A percentile compares a stretch with the other conserved stretches of the same genome.
These are phyloP conservation scores for Parasteatoda tepidariorum DNA, from an alignment of 1,140 invertebrate genomes.

Conservation along the genomic window DNA sequence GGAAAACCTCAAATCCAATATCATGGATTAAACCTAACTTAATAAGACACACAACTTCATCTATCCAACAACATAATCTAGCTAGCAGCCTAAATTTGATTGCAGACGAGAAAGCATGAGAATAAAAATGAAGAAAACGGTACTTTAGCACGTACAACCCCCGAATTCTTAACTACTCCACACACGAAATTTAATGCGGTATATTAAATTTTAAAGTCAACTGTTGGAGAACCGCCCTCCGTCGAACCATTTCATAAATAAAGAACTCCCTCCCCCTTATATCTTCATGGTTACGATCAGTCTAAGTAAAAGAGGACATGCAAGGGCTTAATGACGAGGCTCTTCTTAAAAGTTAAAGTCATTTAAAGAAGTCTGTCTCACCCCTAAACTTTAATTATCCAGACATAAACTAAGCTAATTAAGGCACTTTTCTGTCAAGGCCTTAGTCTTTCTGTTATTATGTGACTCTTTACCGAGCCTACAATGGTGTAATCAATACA, in stretches of 20 bases:
- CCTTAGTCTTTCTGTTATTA: slow-evolving; percentile 9
- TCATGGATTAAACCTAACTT: no score
- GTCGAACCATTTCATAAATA: slow-evolving; percentile 8
- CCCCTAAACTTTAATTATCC: slow-evolving; percentile 52
- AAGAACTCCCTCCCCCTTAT: not conserved
- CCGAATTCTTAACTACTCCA: not conserved
- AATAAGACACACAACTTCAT: no score
- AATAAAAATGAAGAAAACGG: not conserved
- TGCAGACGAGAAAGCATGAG: not conserved
- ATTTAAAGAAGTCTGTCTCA: slow-evolving; percentile 38
- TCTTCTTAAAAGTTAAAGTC: slow-evolving; percentile 32
- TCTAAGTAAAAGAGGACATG: slow-evolving; percentile 29
- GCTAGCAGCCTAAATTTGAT: no score
- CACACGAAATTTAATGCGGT: not conserved
- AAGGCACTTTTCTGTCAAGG: slow-evolving; percentile 46
- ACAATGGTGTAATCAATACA: slow-evolving; percentile 10
- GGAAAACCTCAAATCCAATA: no score
- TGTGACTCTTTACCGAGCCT: not conserved
- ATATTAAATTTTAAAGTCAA: slow-evolving; percentile 34
- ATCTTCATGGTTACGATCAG: not conserved
- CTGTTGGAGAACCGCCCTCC: not conserved
- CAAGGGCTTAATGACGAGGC: slow-evolving; percentile 22
- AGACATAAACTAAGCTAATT: slow-evolving; percentile 57
- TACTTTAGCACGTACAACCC: not conserved
- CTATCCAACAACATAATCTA: no score